These are phyloP conservation scores for Leucoraja ocellata DNA, from an alignment of 2,797 vertebrate species.

Conservation along the genomic window DNA sequence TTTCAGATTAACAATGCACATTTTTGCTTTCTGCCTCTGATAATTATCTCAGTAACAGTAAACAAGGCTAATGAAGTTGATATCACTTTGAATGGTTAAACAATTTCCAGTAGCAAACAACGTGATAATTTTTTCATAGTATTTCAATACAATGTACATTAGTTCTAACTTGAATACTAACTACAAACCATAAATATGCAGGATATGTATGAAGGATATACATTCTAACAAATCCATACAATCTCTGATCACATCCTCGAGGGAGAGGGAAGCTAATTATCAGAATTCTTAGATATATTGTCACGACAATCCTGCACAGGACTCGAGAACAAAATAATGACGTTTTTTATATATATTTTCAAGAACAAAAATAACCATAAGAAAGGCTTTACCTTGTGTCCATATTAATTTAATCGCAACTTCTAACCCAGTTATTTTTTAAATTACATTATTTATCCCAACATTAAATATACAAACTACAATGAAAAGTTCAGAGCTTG, in stretches of 20 bases:
- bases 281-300: not conserved
- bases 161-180: not conserved
- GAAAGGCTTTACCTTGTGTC: not conserved
- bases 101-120: not conserved
- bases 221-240: not conserved
- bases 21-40: not conserved
- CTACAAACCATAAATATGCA: not conserved
- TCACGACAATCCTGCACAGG: not conserved
- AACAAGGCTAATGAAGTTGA: not conserved
- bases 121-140: too few species aligned
- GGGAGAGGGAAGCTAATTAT: not conserved
- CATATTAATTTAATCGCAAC: not conserved
- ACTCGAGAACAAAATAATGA: not conserved
- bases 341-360: not conserved
- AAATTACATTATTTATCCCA: not conserved
- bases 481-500: not conserved
- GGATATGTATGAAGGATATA: too few species aligned
- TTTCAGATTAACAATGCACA: too few species aligned
- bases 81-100: not conserved
- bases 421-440: not conserved
- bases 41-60: not conserved
- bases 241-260: not conserved
- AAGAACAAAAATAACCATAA: not conserved
- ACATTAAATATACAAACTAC: not conserved
- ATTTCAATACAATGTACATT: too few species aligned